Percentiles rank a stretch among this genome's conserved stretches.
These are phyloP conservation scores for Remorina albescens DNA, from an alignment of 2,797 vertebrate genomes.

Conservation along the genomic window DNA sequence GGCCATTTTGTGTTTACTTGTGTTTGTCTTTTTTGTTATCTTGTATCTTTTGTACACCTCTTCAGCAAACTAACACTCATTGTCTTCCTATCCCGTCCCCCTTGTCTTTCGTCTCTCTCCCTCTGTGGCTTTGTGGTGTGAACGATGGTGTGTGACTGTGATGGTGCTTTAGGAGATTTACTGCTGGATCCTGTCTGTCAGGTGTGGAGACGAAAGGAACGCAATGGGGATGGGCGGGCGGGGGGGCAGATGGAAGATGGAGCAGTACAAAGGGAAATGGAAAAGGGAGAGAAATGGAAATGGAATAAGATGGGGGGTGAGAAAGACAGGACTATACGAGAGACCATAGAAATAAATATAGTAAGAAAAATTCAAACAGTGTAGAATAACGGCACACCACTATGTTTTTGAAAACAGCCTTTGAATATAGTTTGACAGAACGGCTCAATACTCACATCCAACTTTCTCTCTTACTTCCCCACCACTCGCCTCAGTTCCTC, in stretches of 20 bases:
- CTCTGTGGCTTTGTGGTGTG: conserved; percentile 60
- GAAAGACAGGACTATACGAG: conserved; percentile 57
- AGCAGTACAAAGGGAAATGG: conserved; percentile 65
- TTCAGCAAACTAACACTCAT: conserved; percentile 55
- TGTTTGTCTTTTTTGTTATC: conserved; percentile 76
- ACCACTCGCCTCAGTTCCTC: conserved; percentile 19
- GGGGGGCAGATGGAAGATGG: conserved; percentile 70
- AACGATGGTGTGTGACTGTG: conserved; percentile 74
- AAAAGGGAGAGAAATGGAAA: conserved; percentile 48
- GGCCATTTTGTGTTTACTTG: conserved; percentile 72
- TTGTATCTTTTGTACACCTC: conserved; percentile 65
- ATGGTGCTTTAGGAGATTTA: conserved; percentile 81
- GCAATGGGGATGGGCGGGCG: conserved; percentile 44
- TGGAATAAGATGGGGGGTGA: conserved; percentile 62
- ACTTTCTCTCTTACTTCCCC: conserved; percentile 2
- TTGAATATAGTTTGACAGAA: conserved; percentile 49
- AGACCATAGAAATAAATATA: conserved; percentile 30
- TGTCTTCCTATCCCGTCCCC: conserved; percentile 42
- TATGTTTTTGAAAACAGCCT: conserved; percentile 46
- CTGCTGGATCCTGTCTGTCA: conserved; percentile 79
- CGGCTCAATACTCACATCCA: conserved; percentile 4
- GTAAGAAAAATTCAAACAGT: conserved; percentile 47
- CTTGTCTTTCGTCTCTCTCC: conserved; percentile 25
- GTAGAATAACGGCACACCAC: conserved; percentile 38
- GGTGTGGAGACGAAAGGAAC: conserved; percentile 76